Evolutionary conservation across 1,140 invertebrate genomes (phyloP).

Genomic region (Piezodorus guildinii): DNA sequence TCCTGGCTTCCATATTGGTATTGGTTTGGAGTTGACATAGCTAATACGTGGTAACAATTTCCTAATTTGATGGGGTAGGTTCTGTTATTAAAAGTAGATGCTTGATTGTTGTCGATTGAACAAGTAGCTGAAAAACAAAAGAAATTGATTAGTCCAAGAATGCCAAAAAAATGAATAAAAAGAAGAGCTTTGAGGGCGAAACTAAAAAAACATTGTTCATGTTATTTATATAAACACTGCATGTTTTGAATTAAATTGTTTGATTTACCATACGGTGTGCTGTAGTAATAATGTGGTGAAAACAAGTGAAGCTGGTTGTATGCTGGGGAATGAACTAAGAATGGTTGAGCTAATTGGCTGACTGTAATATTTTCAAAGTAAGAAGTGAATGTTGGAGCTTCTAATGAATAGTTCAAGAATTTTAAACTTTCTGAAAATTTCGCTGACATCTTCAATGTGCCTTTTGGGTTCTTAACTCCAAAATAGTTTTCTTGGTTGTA

Average conservation of each 20-base stretch:
- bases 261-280: constrained; percentile 27
- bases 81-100: constrained; percentile 49
- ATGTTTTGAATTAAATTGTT: neutral
- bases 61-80: constrained; percentile 42
- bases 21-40: constrained; percentile 40
- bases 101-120: constrained; percentile 40
- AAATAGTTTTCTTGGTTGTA: constrained; percentile 28
- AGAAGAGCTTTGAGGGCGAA: no score
- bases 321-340: constrained; percentile 37
- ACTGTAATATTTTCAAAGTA: constrained; percentile 32
- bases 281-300: constrained; percentile 31
- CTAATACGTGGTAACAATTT: constrained; percentile 46
- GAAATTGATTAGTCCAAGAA: no score
- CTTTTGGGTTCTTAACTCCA: constrained; percentile 28
- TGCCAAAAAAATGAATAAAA: no score
- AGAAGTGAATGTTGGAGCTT: constrained; percentile 34
- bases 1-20: constrained; percentile 26
- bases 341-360: constrained; percentile 33
- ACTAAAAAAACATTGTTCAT: no score
- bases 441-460: constrained; percentile 39
- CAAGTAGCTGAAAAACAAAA: constrained; percentile 42
- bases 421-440: constrained; percentile 35
- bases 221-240: no score
- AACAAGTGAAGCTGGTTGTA: constrained; percentile 34
- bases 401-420: constrained; percentile 34